Percentiles rank a stretch among this genome's conserved stretches.
These are phyloP conservation scores for Drosophila sturtevanti DNA, from an alignment of 1,140 invertebrate genomes.

Conservation along the genomic window DNA sequence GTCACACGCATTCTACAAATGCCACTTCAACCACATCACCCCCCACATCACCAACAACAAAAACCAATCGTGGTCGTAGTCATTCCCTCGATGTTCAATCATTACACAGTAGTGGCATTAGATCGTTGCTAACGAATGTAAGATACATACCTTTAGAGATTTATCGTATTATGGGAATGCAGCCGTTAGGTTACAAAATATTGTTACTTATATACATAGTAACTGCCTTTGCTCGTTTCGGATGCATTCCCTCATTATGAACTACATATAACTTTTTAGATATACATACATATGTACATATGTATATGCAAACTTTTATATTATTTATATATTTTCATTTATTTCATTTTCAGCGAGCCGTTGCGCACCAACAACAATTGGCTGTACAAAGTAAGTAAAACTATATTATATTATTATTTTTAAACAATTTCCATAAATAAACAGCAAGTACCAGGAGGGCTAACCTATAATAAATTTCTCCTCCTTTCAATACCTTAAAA, in stretches of 20 bases:
- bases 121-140: constrained; percentile 80
- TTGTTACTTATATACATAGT: too few species aligned
- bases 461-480: background rate
- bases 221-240: background rate
- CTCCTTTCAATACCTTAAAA: background rate
- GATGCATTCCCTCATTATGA: background rate
- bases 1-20: constrained; percentile 82
- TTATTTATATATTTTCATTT: constrained; percentile 40
- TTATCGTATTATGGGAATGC: too few species aligned
- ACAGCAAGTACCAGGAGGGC: constrained; percentile 64
- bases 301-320: too few species aligned
- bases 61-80: constrained; percentile 84
- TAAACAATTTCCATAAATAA: constrained; percentile 22
- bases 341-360: constrained; percentile 87
- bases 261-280: background rate
- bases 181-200: too few species aligned
- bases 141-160: constrained; percentile 15
- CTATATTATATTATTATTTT: background rate
- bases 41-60: constrained; percentile 64
- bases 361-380: constrained; percentile 86
- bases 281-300: too few species aligned
- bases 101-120: constrained; percentile 88
- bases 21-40: constrained; percentile 81
- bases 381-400: constrained; percentile 85
- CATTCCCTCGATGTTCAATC: constrained; percentile 90